A percentile compares a stretch with the other conserved stretches of the same genome.
Conservation (phyloP, 2,113 vertebrate species). For the Tangachromis dhanisi region DNA sequence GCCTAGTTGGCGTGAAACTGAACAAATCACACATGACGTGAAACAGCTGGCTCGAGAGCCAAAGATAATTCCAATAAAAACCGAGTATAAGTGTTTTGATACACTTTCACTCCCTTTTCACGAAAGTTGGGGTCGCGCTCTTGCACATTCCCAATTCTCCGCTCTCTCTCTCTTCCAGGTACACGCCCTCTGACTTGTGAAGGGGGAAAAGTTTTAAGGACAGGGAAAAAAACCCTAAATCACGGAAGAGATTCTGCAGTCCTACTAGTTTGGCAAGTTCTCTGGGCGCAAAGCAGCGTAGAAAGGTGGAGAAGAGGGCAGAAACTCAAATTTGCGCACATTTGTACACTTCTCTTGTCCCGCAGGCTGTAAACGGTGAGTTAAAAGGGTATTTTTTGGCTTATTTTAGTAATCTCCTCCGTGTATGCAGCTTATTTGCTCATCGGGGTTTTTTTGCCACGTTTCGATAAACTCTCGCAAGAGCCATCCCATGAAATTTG, state of each 20-base stretch:
- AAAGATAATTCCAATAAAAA: constrained; percentile 22
- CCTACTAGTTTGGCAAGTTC: constrained; percentile 73
- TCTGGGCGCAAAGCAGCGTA: constrained; percentile 42
- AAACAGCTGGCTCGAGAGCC: constrained; percentile 21
- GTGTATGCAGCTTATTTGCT: not conserved
- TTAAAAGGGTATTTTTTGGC: constrained; percentile 8
- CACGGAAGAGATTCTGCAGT: constrained; percentile 75
- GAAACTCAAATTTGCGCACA: constrained; percentile 36
- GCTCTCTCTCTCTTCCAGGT: constrained; percentile 53
- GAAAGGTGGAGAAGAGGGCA: constrained; percentile 49
- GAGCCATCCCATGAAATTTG: constrained; percentile 33
- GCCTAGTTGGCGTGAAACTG: constrained; percentile 18
- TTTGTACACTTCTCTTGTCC: constrained; percentile 39
- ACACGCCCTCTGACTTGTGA: constrained; percentile 77
- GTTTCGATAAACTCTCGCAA: constrained; percentile 61
- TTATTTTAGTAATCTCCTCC: not conserved
- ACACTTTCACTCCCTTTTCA: not conserved
- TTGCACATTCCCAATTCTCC: constrained; percentile 38
- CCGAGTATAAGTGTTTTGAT: not conserved
- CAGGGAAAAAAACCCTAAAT: constrained; percentile 55
- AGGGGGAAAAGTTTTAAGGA: constrained; percentile 60
- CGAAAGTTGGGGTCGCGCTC: not conserved
- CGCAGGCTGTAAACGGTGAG: constrained; percentile 63
- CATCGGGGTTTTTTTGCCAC: constrained; percentile 25
- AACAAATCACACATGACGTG: constrained; percentile 32